Evolutionary conservation across 1,140 invertebrate genomes (phyloP).

Genomic region (Neodiprion virginianus): DNA sequence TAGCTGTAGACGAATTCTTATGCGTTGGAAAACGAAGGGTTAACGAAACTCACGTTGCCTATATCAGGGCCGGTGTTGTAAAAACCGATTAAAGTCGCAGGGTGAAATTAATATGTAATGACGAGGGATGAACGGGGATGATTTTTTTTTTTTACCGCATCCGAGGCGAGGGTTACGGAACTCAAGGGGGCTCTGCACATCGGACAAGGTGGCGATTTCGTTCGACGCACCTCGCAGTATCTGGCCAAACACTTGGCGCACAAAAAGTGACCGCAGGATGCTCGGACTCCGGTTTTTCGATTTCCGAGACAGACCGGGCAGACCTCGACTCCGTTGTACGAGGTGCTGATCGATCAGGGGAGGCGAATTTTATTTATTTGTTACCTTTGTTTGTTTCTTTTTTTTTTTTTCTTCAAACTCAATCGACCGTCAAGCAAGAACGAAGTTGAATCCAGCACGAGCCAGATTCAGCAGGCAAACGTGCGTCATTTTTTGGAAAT

Average conservation of each 20-base stretch:
- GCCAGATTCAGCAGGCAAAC: no score
- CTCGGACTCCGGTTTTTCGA: constrained; percentile 33
- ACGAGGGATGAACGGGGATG: neutral
- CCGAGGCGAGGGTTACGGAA: constrained; percentile 35
- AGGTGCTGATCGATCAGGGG: neutral
- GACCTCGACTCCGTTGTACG: constrained; percentile 32
- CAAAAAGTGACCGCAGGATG: constrained; percentile 41
- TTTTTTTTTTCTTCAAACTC: neutral
- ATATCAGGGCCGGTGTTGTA: no score
- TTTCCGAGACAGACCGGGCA: constrained; percentile 45
- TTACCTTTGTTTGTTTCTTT: neutral
- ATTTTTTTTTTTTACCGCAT: constrained; percentile 33
- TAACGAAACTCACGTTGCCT: no score
- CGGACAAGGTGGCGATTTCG: constrained; percentile 40
- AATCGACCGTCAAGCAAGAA: no score
- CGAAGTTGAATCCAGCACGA: no score
- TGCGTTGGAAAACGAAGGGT: no score
- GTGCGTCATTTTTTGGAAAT: no score
- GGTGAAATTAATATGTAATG: neutral
- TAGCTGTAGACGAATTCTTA: no score
- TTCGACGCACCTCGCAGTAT: constrained; percentile 35
- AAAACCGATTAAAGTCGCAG: neutral
- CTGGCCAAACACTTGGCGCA: constrained; percentile 40
- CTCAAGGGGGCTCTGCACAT: constrained; percentile 43
- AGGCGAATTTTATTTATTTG: neutral